phyloP scores from a whole-genome alignment of 1,140 invertebrate genomes.

The Drosophila setifemur region DNA sequence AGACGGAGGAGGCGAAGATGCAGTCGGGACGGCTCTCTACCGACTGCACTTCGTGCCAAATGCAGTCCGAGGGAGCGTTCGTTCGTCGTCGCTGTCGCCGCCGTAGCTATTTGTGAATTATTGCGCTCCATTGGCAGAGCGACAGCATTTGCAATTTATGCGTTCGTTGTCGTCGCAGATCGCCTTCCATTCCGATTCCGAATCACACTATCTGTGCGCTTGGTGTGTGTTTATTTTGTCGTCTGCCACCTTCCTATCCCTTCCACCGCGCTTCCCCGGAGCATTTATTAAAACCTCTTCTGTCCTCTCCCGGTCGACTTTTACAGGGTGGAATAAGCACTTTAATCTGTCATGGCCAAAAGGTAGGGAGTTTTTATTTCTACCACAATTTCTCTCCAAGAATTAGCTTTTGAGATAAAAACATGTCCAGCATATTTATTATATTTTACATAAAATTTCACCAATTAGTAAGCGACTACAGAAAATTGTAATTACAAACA shows the following conservation, averaged over 20 bases:
- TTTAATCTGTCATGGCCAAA: too few relatives aligned
- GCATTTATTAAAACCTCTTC: too few relatives aligned
- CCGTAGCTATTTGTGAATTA: slow-evolving; percentile 70
- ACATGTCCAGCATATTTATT: too few relatives aligned
- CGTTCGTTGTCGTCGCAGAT: slow-evolving; percentile 58
- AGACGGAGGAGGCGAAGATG: slow-evolving; percentile 19
- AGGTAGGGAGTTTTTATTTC: too few relatives aligned
- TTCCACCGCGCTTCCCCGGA: background rate
- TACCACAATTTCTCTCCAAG: too few relatives aligned
- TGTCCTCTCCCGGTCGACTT: too few relatives aligned
- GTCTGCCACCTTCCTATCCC: background rate
- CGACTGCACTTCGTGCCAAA: slow-evolving; percentile 39
- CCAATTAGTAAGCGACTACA: too few relatives aligned
- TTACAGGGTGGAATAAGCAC: too few relatives aligned
- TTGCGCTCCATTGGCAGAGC: slow-evolving; percentile 67
- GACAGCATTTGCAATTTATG: slow-evolving; percentile 67
- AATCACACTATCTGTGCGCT: slow-evolving; percentile 38
- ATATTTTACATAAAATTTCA: too few relatives aligned
- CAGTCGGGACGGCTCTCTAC: slow-evolving; percentile 1
- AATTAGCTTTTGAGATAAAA: too few relatives aligned
- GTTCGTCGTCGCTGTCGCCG: background rate
- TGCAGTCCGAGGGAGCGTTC: slow-evolving; percentile 9
- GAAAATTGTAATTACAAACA: too few relatives aligned
- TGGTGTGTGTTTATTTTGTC: slow-evolving; percentile 2
- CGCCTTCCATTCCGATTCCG: background rate